Conservation (phyloP, 2,113 vertebrate species). For the Nothobranchius kuhntae region DNA sequence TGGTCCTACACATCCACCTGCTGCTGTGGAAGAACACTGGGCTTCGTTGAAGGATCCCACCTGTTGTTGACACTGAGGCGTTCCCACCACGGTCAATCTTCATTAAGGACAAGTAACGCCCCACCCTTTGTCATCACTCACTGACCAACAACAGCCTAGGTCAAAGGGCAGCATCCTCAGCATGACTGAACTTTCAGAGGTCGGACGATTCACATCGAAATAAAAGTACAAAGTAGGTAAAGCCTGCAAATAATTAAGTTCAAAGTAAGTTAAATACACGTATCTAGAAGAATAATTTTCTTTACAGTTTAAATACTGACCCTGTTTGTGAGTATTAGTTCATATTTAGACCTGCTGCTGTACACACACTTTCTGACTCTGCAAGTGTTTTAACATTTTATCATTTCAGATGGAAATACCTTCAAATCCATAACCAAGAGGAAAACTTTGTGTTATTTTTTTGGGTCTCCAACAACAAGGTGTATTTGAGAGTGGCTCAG, state of each 20-base stretch:
- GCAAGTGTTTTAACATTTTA: too few species aligned
- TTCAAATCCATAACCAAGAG: too few species aligned
- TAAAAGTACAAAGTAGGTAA: not conserved
- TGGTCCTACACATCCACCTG: constrained; percentile 45
- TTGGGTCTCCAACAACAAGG: not conserved
- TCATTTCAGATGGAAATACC: too few species aligned
- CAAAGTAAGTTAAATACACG: too few species aligned
- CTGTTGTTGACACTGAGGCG: constrained; percentile 39
- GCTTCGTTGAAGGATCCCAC: constrained; percentile 18
- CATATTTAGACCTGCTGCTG: too few species aligned
- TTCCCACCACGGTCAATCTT: constrained; percentile 33
- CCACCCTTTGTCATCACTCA: constrained; percentile 26
- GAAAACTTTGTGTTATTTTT: not conserved
- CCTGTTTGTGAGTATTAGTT: too few species aligned
- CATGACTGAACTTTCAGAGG: not conserved
- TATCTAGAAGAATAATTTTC: too few species aligned
- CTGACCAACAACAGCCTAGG: constrained; percentile 9
- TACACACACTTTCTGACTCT: too few species aligned
- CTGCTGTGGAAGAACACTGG: constrained; percentile 32
- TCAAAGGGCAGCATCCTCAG: constrained; percentile 22
- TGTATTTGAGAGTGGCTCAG: not conserved
- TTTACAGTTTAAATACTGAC: too few species aligned
- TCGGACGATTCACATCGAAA: not conserved
- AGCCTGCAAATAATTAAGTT: not conserved
- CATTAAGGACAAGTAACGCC: constrained; percentile 31